Evolutionary conservation across 1,140 invertebrate species (phyloP), one percentile per base, ranked within the genome.

Genomic region (Lepidotrigona ventralis): DNA sequence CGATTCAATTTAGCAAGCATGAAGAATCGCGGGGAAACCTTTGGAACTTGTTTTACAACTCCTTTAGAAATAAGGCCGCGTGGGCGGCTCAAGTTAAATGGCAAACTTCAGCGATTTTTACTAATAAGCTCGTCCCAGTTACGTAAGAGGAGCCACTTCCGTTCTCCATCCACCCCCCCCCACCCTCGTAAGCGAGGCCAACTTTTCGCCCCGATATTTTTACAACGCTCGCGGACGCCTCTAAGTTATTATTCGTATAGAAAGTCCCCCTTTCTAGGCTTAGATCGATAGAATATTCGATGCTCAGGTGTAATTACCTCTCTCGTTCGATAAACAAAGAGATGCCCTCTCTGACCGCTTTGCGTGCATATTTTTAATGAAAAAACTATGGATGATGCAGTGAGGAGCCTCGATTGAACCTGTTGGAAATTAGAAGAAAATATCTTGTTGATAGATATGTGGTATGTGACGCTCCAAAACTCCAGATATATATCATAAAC

Each of bases 141-240:
- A 79, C 75, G 63, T 58, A 83, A 80, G 54, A 74, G 23, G 68
- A 60, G 77, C 51, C 68, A 72, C 83, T 85, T 60, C 53, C 58
- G 29, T 60, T 68, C 79, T 66, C 39, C 39, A 8, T 8, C 39
- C 39, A 0, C 39, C 6, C 4, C 0, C 39, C 39, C 33, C 33
- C 33, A 2, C 2, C 29, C 1, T 72, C 64, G 71, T 73, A 77
- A 84, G 51, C 71, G 19, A 46, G 39, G n/a, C 53, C 54, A 87
- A 85, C 75, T 85, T 88, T 81, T 63, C 71, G 12, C 71, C 56
- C 56, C 73, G 83, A 82, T 87, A 79, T 87, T 88, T 88, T 88
- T 88, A 82, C 64, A 63, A 85, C 64, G 69, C 53, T 64, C 51
- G 51, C 19, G 46, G 21, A 77, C 54, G 64, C 63, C 77, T 33